Percentiles rank a stretch among this genome's conserved stretches.
Conservation (phyloP, 2,797 vertebrate species). For the Todus mexicanus region DNA sequence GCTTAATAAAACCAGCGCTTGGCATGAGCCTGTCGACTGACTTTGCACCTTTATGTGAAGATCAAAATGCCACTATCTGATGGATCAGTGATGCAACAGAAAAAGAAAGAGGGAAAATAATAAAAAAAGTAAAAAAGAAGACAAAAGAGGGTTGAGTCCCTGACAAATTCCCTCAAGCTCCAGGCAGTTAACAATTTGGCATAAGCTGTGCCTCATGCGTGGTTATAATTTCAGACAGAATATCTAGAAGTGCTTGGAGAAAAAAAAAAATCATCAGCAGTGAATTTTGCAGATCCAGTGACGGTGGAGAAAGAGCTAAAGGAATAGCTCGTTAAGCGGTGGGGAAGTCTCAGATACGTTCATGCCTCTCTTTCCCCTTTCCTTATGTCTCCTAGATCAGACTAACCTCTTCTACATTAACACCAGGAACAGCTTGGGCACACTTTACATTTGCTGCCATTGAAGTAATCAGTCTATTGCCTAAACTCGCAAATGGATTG, state of each 20-base stretch:
- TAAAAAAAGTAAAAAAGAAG: background rate
- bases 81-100: background rate
- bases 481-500: background rate
- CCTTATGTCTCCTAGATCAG: background rate
- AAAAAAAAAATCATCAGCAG: background rate
- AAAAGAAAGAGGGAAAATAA: background rate
- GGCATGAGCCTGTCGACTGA: background rate
- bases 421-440: background rate
- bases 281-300: background rate
- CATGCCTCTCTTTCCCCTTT: background rate
- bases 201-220: background rate
- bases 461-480: background rate
- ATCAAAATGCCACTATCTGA: background rate
- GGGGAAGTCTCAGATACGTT: background rate
- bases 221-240: background rate
- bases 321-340: rapidly evolving
- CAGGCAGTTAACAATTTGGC: background rate
- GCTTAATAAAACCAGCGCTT: background rate
- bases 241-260: background rate
- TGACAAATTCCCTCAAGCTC: background rate
- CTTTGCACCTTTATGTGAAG: background rate
- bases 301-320: background rate
- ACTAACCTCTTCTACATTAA: background rate
- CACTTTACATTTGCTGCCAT: background rate
- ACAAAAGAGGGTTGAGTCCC: background rate